Conservation (phyloP, 2,113 vertebrate genomes). For the Piaya cayana region DNA sequence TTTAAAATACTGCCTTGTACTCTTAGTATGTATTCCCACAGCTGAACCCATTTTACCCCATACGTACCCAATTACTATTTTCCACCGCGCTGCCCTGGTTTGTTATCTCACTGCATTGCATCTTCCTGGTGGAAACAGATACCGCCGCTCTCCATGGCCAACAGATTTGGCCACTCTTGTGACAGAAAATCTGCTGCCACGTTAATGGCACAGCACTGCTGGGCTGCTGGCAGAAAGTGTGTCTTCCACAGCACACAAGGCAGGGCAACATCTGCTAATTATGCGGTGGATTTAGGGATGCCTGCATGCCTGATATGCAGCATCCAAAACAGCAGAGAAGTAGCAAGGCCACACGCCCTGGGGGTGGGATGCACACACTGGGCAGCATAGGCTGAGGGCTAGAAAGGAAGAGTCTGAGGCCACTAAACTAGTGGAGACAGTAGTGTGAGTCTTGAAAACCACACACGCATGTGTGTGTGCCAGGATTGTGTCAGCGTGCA, state of each 20-base stretch:
- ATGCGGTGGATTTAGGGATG: neutral
- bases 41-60: neutral
- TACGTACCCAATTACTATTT: neutral
- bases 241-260: neutral
- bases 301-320: neutral
- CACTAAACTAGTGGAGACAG: fast-evolving
- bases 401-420: neutral
- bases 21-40: neutral
- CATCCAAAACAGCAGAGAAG: neutral
- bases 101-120: neutral
- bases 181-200: neutral
- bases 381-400: neutral
- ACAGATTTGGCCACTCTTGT: fast-evolving
- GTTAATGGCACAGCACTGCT: neutral
- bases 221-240: neutral
- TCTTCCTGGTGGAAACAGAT: neutral
- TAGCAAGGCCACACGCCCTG: neutral
- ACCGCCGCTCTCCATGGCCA: neutral
- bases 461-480: neutral
- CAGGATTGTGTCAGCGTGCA: neutral
- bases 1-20: neutral
- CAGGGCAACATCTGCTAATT: neutral
- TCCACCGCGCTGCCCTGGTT: fast-evolving
- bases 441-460: neutral
- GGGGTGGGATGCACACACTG: neutral